Base-by-base conservation (phyloP, 1,140 invertebrate species). In the Euwallacea similis region DNA sequence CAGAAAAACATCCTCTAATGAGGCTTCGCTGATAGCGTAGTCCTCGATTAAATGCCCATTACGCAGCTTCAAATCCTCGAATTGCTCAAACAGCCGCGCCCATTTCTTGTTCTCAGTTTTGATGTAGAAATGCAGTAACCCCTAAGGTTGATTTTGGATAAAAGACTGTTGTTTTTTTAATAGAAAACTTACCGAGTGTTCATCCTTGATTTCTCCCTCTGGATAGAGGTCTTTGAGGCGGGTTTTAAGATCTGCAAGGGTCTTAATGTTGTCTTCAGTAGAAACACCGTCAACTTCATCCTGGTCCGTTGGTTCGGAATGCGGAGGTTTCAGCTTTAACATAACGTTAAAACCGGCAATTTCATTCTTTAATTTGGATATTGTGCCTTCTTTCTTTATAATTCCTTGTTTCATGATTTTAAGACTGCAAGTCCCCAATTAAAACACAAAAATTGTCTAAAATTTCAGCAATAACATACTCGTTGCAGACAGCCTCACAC, bases 341-440 rank as follows among this genome's bases (percentile, higher is more conserved):
- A 82, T 82, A 13, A 86, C 76, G 7, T 82, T 83, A 66, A 83
- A 85, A 21, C 85, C 85, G 69, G 80, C 78, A 11, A 82, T 82
- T 53, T 82, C 81, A 10, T 81, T 79, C 69, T 86, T 87, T 0
- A 87, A 73, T 21, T 83, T 77, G 16, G 81, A 82, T 62, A 85
- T 82, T 63, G 80, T 82, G 13, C 84, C 85, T 0, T 85, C 74
- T 65, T 82, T 84, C 69, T 82, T 82, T 61, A 96, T 84, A 72
- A 87, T 82, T 0, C 95, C 95, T 66, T 86, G 85, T 0, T 90
- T 88, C 92, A 97, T 93, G 53, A 96, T 95, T 6, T 89, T 93
- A 53, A 96, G 81, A 60, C 92, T 79, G 66, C 61, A 75, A 72
- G 15, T 11, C 3, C 2, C 16, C n/a, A 47, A 33, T 2, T 66